Evolutionary conservation across 1,140 invertebrate genomes (phyloP).

Genomic region (Heliothis virescens): DNA sequence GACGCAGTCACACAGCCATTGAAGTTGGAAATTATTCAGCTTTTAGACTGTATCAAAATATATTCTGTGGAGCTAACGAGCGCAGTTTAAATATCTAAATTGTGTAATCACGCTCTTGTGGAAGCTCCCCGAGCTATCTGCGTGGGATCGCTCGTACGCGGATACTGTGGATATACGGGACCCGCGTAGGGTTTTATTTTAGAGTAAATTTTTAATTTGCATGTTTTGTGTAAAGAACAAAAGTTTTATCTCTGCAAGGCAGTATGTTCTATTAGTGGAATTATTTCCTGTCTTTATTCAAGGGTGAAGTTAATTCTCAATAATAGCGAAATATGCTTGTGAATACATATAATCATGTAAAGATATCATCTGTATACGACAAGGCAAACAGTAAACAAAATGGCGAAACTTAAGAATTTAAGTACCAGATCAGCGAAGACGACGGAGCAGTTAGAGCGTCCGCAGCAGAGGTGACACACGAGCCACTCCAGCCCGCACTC

Average conservation of each 20-base stretch:
- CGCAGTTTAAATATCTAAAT: constrained; percentile 2
- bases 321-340: not conserved
- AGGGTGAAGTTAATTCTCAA: no score
- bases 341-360: not conserved
- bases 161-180: no score
- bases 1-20: no score
- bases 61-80: constrained; percentile 5
- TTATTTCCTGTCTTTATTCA: no score
- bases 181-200: no score
- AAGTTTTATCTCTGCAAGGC: no score
- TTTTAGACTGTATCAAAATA: constrained; percentile 8
- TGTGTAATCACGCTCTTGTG: constrained; percentile 1
- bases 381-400: constrained; percentile 56
- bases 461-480: constrained; percentile 64
- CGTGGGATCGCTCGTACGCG: not conserved
- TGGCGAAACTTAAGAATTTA: constrained; percentile 59
- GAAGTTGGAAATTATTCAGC: not conserved
- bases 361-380: constrained; percentile 30
- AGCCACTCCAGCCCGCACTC: constrained; percentile 57
- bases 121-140: not conserved
- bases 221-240: no score
- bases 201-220: no score
- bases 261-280: no score
- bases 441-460: constrained; percentile 52
- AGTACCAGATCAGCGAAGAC: constrained; percentile 61